Evolutionary conservation across 2,113 vertebrate species (phyloP), one percentile per base, ranked within the genome.

Genomic region (Copsychus sechellarum): DNA sequence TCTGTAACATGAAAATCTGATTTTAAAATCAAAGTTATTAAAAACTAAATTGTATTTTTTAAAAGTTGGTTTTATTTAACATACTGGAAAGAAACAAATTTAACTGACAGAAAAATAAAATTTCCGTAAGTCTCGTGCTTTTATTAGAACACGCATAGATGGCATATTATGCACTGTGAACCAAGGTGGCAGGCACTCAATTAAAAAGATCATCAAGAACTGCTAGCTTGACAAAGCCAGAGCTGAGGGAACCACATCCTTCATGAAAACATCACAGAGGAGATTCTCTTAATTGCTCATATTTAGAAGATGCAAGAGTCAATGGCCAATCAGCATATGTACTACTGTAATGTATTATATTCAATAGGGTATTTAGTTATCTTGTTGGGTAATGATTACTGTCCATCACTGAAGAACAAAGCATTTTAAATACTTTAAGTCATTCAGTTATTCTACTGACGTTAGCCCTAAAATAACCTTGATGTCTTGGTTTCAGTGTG

Each of bases 391-490:
- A 91, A 53, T 11, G 40, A 43, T 26, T 58, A 69, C 51, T 40
- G 11, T 17, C 48, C 38, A 67, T 66, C 69, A 16, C 43, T 38
- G 56, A 96, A 76, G 40, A 95, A 94, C 48, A 95, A 93, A 93
- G 40, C 62, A 69, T 82, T 81, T 88, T 45, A 73, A 81, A 24
- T n/a, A 81, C 48, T 94, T 89, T 42, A 96, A 93, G 92, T 96
- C 92, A 97, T 43, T 21, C 76, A 90, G 77, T 96, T 93, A 77
- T 84, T 91, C 87, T 95, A 40, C 83, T 73, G 26, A 79, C 76
- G 77, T 74, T 88, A 77, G 54, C 72, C 74, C 93, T 90, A 94
- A 97, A 97, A 97, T 96, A 98, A 92, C 65, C 80, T 64, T 57
- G 51, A 91, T 96, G 79, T 94, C 96, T 96, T 93, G 57, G 77